phyloP scores from a whole-genome alignment of 2,113 vertebrate genomes.

The Tetraodon nigroviridis region DNA sequence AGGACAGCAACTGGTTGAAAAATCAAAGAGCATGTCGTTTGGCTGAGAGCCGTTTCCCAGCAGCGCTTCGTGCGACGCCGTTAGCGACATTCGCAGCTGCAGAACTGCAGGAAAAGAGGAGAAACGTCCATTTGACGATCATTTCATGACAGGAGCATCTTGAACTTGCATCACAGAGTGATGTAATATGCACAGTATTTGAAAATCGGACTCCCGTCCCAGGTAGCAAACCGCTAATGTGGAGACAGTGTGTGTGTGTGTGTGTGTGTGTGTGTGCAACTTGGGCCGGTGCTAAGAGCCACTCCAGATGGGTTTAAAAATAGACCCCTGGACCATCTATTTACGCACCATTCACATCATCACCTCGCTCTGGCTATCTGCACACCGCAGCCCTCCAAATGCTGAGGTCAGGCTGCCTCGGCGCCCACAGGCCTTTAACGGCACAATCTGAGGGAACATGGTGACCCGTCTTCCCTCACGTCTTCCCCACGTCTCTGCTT shows the following conservation, averaged over 20 bases:
- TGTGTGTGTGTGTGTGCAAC: constrained; percentile 29
- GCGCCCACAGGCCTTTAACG: constrained; percentile 24
- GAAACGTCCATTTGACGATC: neutral
- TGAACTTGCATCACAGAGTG: no score
- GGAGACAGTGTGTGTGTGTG: constrained; percentile 30
- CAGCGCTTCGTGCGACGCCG: neutral
- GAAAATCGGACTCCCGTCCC: constrained; percentile 51
- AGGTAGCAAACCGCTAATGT: constrained; percentile 58
- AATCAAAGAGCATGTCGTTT: constrained; percentile 12
- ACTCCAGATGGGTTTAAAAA: constrained; percentile 72
- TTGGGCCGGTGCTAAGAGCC: constrained; percentile 56
- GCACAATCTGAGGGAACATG: constrained; percentile 41
- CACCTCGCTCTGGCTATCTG: constrained; percentile 62
- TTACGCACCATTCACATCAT: constrained; percentile 67
- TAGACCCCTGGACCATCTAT: constrained; percentile 70
- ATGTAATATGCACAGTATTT: constrained; percentile 9
- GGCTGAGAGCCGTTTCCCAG: neutral
- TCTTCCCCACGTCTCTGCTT: neutral
- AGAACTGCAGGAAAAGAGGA: neutral
- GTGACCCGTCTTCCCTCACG: constrained; percentile 25
- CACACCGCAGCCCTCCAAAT: constrained; percentile 31
- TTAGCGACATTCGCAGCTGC: neutral
- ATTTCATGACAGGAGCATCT: no score
- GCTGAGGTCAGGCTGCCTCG: constrained; percentile 43
- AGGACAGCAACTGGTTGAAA: constrained; percentile 18